phyloP scores from a whole-genome alignment of 92 coral and sea anemone genomes.

The Siderastrea radians region DNA sequence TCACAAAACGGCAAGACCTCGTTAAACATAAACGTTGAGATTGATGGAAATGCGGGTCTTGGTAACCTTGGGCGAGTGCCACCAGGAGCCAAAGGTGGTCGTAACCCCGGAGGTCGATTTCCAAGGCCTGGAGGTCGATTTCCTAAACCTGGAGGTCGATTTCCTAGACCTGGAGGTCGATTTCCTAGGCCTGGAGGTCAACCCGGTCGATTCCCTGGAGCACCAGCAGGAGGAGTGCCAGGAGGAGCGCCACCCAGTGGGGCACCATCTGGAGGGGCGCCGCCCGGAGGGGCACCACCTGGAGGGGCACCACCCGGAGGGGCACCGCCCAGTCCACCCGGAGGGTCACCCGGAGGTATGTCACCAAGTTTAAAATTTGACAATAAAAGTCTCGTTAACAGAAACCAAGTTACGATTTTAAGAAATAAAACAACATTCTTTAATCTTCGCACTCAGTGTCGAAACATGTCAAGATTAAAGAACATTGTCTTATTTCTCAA shows the following conservation, averaged over 20 bases:
- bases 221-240: background rate
- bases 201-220: background rate
- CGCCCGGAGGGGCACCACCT: background rate
- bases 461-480: too few species aligned
- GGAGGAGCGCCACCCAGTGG: background rate
- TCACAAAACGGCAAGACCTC: background rate
- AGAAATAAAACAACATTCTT: too few species aligned
- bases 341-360: background rate
- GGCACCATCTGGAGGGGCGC: background rate
- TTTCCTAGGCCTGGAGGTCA: background rate
- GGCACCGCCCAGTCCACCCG: too few species aligned
- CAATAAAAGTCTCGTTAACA: too few species aligned
- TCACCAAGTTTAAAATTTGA: background rate
- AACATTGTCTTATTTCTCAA: too few species aligned
- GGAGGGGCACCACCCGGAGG: background rate
- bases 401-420: too few species aligned
- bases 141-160: background rate
- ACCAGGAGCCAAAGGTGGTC: background rate
- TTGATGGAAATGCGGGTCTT: background rate
- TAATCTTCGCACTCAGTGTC: too few species aligned
- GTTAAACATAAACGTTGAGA: conserved; percentile 12
- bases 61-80: background rate
- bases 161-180: background rate
- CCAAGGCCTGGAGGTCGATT: background rate
- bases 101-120: background rate